Evolutionary conservation across 2,113 vertebrate species (phyloP), one percentile per base, ranked within the genome.

Genomic region (Amblyopsis rosae): DNA sequence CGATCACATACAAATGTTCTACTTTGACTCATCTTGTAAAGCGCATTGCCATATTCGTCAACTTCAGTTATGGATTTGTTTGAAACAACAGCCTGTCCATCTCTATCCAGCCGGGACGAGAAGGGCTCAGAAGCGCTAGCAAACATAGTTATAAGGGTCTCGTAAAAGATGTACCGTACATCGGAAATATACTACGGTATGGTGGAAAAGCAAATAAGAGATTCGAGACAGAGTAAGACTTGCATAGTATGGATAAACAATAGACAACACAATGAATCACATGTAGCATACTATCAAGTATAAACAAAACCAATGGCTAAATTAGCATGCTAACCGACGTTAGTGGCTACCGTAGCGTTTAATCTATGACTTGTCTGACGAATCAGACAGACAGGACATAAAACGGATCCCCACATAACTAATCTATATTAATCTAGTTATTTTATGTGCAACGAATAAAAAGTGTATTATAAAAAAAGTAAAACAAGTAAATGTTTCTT

Each of bases 221-320:
- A 26, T 26, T 41, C 35, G 35, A 41, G 35, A 41, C 35, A 41
- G 35, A 5, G 4, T 41, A 2, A 26, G 26, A 26, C 35, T 41
- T 6, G 7, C 35, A 41, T 5, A 41, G 35, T 41, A 41, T 6
- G 35, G 84, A 88, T 76, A 87, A 85, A 84, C 65, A 75, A 70
- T 80, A 88, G 82, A 90, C 89, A 89, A 88, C 88, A 83, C 86
- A 80, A 85, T 9, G 62, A 78, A 90, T 74, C 77, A 57, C 71
- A 71, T 82, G 77, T 76, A 69, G 59, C 45, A 9, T 60, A 79
- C 80, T 68, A 73, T 78, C 80, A 75, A 69, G 60, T 70, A 63
- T 81, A 72, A 62, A 62, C 50, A 72, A 86, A 81, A 77, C 78
- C 71, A 65, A 76, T 59, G 79, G 84, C 88, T 87, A 87, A 72